Conservation (phyloP, 2,888 invertebrate species). For the Dicranocentrus wangi region DNA sequence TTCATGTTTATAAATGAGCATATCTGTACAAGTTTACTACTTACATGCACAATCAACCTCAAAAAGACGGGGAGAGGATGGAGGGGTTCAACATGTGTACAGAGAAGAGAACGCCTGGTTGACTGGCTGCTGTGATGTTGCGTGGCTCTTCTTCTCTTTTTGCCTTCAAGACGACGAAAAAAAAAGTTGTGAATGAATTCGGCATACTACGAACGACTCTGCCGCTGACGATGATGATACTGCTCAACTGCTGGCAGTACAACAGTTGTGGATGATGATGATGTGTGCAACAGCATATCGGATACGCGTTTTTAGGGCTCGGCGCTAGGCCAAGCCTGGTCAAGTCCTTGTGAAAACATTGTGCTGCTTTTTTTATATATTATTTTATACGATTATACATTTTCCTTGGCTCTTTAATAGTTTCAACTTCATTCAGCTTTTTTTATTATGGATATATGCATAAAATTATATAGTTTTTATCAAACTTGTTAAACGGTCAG, state of each 20-base stretch:
- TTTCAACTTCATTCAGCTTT: constrained; percentile 19
- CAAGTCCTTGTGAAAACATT: constrained; percentile 29
- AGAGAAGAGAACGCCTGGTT: constrained; percentile 4
- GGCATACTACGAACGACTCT: constrained; percentile 38
- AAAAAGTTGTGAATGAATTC: constrained; percentile 61
- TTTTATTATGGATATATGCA: neutral
- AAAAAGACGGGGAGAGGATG: neutral
- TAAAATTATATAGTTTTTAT: constrained; percentile 13
- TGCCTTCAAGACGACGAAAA: constrained; percentile 6
- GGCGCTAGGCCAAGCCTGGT: constrained; percentile 18
- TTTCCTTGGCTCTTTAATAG: neutral
- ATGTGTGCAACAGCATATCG: constrained; percentile 8
- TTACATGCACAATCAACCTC: constrained; percentile 25
- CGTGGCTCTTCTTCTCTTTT: neutral
- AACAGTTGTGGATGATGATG: constrained; percentile 8
- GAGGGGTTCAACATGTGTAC: neutral
- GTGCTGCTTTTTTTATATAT: neutral
- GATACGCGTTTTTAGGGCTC: constrained; percentile 28
- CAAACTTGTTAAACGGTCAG: constrained; percentile 4
- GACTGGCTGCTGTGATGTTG: constrained; percentile 23
- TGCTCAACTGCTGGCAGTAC: constrained; percentile 27
- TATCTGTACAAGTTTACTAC: neutral
- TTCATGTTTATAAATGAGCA: constrained; percentile 19
- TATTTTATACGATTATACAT: neutral
- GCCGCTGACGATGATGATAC: constrained; percentile 24